Base-by-base conservation (phyloP, 2,797 vertebrate species). In the Chaenodraco wilsoni region DNA sequence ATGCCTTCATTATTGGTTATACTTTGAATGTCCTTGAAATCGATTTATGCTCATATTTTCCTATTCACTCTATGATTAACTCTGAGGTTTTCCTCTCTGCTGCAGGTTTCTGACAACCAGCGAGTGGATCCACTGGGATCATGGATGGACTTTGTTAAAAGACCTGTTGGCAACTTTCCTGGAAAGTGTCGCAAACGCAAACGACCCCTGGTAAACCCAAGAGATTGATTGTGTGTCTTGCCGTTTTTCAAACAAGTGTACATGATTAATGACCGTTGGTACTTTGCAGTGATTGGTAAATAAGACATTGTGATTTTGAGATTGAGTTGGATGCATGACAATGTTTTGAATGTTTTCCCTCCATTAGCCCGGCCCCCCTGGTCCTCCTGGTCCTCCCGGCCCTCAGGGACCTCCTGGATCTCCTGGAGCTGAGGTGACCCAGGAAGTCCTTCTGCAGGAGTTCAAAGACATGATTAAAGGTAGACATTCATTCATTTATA, bases 401-500 rank as follows among this genome's bases (percentile, higher is more conserved):
- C 98, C 94, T 23, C 97, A 89, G 81, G 97, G 87, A 58, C 97
- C 94, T 59, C 97, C 88, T 21, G 97, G 88, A 78, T 94, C 91
- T 55, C 96, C 88, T 0, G 96, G 97, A 33, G 95, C 96, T 14
- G 96, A 96, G 89, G 93, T 97, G 77, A 96, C 96, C 41, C 94
- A 95, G 57, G 97, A 97, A 65, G 91, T 96, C 79, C 93, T 98
- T 65, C 91, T 98, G 33, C 93, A 90, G 87, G 97, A 98, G 83
- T 98, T 99, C 84, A 97, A 96, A 90, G 95, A 97, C 79, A 96
- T 98, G 93, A 90, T 99, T 51, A 97, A 94, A 97, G 97, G 97
- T 99, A 81, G 0, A 58, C 56, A 21, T 23, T 45, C 14, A 4
- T 31, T 37, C 4, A 31, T 33, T 65, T 65, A 41, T 44, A 49